These are phyloP conservation scores for Oreochromis tanganicae DNA, from an alignment of 2,113 vertebrate genomes.

Conservation along the genomic window DNA sequence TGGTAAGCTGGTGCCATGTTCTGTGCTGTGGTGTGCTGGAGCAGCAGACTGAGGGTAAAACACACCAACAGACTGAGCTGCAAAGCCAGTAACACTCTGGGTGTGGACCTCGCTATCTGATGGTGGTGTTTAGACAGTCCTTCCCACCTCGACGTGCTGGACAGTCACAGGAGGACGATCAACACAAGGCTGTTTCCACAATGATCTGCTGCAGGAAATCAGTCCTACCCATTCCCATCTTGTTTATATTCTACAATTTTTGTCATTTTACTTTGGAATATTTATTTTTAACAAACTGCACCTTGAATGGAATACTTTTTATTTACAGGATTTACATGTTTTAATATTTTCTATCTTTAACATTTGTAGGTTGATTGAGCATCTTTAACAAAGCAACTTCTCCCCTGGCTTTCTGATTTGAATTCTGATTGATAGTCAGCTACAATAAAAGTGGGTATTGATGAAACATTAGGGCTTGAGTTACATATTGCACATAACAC, in stretches of 20 bases:
- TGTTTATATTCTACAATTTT: not conserved
- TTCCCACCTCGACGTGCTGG: not conserved
- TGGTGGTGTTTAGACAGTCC: not conserved
- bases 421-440: not conserved
- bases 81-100: not conserved
- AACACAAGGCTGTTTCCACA: not conserved
- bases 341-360: fast-evolving
- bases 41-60: not conserved
- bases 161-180: not conserved
- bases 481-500: not conserved
- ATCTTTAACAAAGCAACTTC: not conserved
- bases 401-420: not conserved
- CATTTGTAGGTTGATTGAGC: not conserved
- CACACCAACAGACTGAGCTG: not conserved
- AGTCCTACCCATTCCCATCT: not conserved
- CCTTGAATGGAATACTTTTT: not conserved
- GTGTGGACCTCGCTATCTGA: not conserved
- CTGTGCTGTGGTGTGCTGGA: not conserved
- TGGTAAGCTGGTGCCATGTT: not conserved
- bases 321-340: not conserved
- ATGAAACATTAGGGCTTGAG: not conserved
- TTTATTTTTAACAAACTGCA: not conserved
- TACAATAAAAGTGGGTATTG: fast-evolving
- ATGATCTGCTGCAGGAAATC: not conserved
- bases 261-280: not conserved